phyloP scores from a whole-genome alignment of 1,140 invertebrate species.

The Myzus persicae region DNA sequence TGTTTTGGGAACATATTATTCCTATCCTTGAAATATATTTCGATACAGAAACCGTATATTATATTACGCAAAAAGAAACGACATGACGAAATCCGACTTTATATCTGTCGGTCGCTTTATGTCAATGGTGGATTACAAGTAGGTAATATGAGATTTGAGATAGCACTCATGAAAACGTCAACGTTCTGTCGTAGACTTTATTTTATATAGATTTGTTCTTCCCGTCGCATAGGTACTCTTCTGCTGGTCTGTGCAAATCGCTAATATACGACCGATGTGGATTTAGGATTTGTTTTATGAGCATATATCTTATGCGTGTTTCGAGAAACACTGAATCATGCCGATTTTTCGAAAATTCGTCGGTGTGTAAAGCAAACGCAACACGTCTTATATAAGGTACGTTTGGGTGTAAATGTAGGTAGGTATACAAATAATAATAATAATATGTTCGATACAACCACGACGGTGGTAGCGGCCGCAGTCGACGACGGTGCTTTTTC shows the following conservation, averaged over 20 bases:
- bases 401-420: not conserved
- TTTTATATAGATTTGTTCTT: not conserved
- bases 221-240: too few species aligned
- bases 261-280: not conserved
- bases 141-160: not conserved
- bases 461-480: too few species aligned
- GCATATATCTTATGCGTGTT: not conserved
- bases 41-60: not conserved
- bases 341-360: not conserved
- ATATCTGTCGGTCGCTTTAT: not conserved
- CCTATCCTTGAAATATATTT: not conserved
- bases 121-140: not conserved
- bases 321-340: not conserved
- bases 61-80: not conserved
- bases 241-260: not conserved
- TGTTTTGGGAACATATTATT: not conserved
- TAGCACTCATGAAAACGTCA: not conserved
- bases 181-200: not conserved
- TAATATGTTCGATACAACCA: not conserved
- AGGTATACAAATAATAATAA: not conserved
- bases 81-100: not conserved
- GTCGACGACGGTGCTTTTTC: not conserved
- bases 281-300: not conserved
- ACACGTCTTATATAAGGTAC: not conserved
- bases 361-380: not conserved